Base-by-base conservation (phyloP, 2,113 vertebrate species). In the Takifugu flavidus region DNA sequence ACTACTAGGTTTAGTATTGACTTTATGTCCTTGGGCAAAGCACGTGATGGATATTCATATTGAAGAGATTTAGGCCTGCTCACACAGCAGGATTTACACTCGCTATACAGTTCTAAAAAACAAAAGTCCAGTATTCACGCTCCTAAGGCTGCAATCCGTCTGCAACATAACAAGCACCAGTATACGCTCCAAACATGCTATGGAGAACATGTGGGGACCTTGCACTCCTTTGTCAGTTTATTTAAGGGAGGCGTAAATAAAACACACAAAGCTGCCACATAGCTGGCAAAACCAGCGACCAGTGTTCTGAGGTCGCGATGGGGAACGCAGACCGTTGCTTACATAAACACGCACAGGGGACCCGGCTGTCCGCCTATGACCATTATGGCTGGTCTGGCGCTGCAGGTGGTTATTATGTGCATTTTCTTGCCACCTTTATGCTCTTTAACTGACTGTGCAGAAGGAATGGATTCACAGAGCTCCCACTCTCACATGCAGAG, bases 401-500 rank as follows among this genome's bases (percentile, higher is more conserved):
- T 2, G 59, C 53, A 86, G 77, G 79, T 67, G 82, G 78, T 92
- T 83, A 91, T 90, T 90, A 90, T 90, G 80, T 82, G 78, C 72
- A 84, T 89, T 88, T 89, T 85, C 85, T 85, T 88, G 84, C 84
- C 80, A 75, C 67, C 81, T 88, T 90, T 79, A 83, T 85, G 88
- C 85, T 65, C 84, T 84, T 80, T 77, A 72, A 83, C 83, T 78
- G 84, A 86, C 86, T 82, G 74, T 76, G 74, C 80, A 82, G 72
- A 87, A 89, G 85, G 87, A 87, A 89, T 72, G 70, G 82, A 87
- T 89, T 86, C 85, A 86, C 82, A 79, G 75, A 83, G 69, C 72
- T 83, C 11, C 7, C 34, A 39, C 34, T 11, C 34, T 39, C 8
- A 39, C 34, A 11, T 39, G 6, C 34, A 39, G 34, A 39, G 34